Evolutionary conservation across 2,113 vertebrate genomes (phyloP), one percentile per base, ranked within the genome.

Genomic region (Empidonax traillii): DNA sequence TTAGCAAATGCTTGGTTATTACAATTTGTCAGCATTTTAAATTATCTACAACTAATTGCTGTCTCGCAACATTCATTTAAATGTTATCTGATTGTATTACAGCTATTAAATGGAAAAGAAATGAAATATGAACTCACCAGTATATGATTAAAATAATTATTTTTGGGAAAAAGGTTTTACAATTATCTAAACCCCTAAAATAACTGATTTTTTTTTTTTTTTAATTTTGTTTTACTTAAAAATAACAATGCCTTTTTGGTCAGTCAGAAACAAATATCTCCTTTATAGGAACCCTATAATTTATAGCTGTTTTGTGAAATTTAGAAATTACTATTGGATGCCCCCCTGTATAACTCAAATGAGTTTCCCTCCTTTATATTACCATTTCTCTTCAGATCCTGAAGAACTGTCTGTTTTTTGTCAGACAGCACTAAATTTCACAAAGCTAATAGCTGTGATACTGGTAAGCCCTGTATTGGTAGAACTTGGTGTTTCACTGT

Each of bases 361-460:
- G 30, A 85, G 27, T 87, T 90, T 85, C 58, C 30, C 17, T 94
- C 24, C 58, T 96, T 90, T 90, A 51, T 72, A 59, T 90, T 85
- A 85, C 75, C 20, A 52, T 93, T 88, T 92, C 43, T 90, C 71
- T 93, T 96, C 71, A 80, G 35, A 35, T 88, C 33, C 31, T 80
- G 58, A 90, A 76, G 82, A 75, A 43, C 85, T 93, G 83, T 65
- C 82, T 88, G 28, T 6, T 86, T 16, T 58, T 89, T 92, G 83
- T 86, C 76, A 72, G 63, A 35, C 43, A 73, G 68, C 37, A 53
- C 85, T 92, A 88, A 75, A 92, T 94, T 93, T 90, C 79, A 47
- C 58, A 51, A n/a, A 67, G 69, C 56, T 94, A 79, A 72, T 72
- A 68, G 62, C 61, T 85, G 35, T 75, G 62, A 28, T 93, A 41